Evolutionary conservation across 2,113 vertebrate species (phyloP), one percentile per base, ranked within the genome.

Genomic region (Osmerus eperlanus): DNA sequence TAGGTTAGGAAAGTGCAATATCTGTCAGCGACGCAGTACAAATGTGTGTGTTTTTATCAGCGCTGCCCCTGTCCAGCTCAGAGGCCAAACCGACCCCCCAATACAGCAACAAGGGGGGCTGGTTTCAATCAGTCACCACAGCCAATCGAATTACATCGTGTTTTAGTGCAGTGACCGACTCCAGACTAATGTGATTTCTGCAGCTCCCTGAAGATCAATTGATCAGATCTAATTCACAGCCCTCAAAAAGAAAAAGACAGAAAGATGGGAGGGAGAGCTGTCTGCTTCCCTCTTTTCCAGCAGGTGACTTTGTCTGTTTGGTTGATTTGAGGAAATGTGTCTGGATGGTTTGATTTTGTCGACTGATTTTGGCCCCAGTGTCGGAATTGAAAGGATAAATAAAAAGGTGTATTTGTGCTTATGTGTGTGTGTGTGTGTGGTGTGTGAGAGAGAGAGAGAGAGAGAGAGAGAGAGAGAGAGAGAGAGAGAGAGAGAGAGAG

Each of bases 81-180:
- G 91, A 89, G 91, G 84, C 88, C 87, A 79, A 86, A 88, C 89
- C 83, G 89, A 87, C 88, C 89, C 89, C 91, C 81, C 86, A 91
- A 91, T 91, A 90, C 91, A 87, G 90, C 87, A 92, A 67, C 73
- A 90, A 94, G 91, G 91, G 92, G 88, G 90, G 91, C 94, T 95
- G 95, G 94, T 94, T 97, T 95, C 95, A 95, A 96, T 98, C 96
- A 96, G 95, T 96, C 95, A 95, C 92, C 90, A 91, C 92, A 84
- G 92, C 90, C 94, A 96, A 99, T 98, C 94, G 94, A 95, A 98
- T 99, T 98, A 99, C 87, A 74, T 87, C 90, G 93, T 92, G 94
- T 95, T 96, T 97, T 96, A 96, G 96, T 96, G 95, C 95, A 94
- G 94, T 96, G 95, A 93, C 94, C 93, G 95, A 98, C 96, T 98